Evolutionary conservation across 1,140 invertebrate genomes (phyloP), one percentile per base, ranked within the genome.

Genomic region (Colletes latitarsis): DNA sequence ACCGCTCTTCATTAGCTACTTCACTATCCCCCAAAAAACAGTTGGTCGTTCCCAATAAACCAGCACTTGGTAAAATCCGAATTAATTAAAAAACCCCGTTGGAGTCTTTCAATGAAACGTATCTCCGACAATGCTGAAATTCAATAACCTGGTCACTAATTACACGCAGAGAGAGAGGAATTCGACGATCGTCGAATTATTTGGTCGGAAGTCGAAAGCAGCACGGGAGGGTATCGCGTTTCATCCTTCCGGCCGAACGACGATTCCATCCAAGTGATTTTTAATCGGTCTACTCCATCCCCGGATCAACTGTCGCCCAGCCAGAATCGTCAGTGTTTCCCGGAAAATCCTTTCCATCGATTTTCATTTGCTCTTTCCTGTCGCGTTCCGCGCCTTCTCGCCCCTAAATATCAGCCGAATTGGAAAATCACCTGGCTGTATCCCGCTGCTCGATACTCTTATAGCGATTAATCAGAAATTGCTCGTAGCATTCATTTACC

Each of bases 191-290:
- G 88, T 69, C 73, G 82, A 88, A 86, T 89, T 85, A 85, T 83
- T 88, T 88, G 86, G 77, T 81, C 82, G 82, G 84, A 88, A 89
- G 82, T 85, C 74, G 68, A 81, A 74, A 55, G 74, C 39, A 64
- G 71, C 52, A 10, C 2, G 10, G 41, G n/a, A 6, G 41, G 63
- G 63, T 58, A 64, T 62, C 73, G 62, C 49, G 52, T 66, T 66
- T 74, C 72, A 55, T 67, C 66, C 73, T 74, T 80, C 75, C 72
- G 73, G 74, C 77, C 70, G 82, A 81, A 17, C 80, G 76, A 81
- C 49, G 74, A 76, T 76, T 19, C 53, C 52, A 46, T 85, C 78
- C 82, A 82, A 85, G 69, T 78, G 84, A 87, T 87, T 88, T 89
- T 89, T 84, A 88, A 89, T 84, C 82, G 81, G 69, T 70, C 70